Base-by-base conservation (phyloP, 2,888 invertebrate species). In the Esperia sulphurella region DNA sequence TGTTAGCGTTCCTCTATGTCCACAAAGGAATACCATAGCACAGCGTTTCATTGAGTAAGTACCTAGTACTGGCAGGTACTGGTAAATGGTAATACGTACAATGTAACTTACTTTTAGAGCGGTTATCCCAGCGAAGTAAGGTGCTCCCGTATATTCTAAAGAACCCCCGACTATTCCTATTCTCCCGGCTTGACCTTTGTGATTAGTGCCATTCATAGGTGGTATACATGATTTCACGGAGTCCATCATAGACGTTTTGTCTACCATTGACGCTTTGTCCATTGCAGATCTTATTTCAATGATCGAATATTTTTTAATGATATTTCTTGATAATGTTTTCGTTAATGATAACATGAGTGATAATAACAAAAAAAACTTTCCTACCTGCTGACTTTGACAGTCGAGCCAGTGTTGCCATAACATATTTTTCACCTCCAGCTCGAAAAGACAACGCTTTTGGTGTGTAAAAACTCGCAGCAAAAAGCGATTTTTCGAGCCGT, bases 151-250 rank as follows among this genome's bases (percentile, higher is more conserved):
- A 70, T 98, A 99, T 87, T 98, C 98, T 43, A 94, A 81, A 48
- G 97, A 97, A 0, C 99, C 99, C 12, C 99, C 99, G 59, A 99
- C 92, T 37, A 99, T 92, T 35, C 96, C 98, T 58, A 99, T 95
- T 65, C 97, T 91, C 8, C 98, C 98, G 45, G 95, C 94, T 85
- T 96, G 94, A 38, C 98, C 98, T 89, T 98, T 98, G 76, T 97
- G 94, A 59, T 91, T 92, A 9, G 84, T 90, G 50, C 88, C 88
- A 14, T 86, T 86, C 41, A 97, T 87, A 55, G 87, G 81, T 30
- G 96, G 96, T 58, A 95, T 91, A 54, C 83, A 81, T 31, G 56
- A 57, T 56, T 69, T 77, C 28, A 79, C 58, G 48, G 65, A 61
- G 42, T 73, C 63, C 35, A 80, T 45, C 60, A 76, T 67, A 41